Percentiles rank a stretch among this genome's conserved stretches.
Conservation (phyloP, 1,140 invertebrate species). For the Drosophila baimaii region DNA sequence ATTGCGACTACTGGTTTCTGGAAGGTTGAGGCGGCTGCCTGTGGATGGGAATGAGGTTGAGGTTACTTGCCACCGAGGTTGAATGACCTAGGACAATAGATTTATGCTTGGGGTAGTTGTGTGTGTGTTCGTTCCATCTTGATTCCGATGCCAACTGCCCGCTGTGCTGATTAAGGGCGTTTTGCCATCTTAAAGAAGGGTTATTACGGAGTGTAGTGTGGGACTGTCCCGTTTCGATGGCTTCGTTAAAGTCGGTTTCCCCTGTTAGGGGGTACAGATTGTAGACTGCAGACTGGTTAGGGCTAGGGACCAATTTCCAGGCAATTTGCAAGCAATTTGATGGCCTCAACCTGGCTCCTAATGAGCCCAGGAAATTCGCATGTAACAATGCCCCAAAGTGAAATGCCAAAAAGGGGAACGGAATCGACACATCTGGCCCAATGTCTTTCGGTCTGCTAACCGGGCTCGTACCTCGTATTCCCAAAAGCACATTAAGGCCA, state of each 20-base stretch:
- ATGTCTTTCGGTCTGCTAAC: conserved; percentile 23
- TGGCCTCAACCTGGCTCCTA: conserved; percentile 63
- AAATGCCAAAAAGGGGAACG: conserved; percentile 55
- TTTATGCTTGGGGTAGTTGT: conserved; percentile 80
- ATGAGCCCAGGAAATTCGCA: conserved; percentile 76
- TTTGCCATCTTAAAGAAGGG: conserved; percentile 74
- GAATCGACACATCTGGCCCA: conserved; percentile 55
- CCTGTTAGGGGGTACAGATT: conserved; percentile 20
- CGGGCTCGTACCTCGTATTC: conserved; percentile 51
- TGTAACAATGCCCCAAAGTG: conserved; percentile 80
- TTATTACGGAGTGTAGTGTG: conserved; percentile 47
- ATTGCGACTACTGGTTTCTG: conserved; percentile 41
- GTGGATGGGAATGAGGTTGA: conserved; percentile 50
- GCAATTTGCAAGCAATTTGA: conserved; percentile 76
- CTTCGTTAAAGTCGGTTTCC: conserved; percentile 53
- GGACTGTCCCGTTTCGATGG: conserved; percentile 62
- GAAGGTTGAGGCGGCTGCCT: conserved; percentile 30
- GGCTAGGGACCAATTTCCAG: conserved; percentile 64
- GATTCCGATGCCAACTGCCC: conserved; percentile 57
- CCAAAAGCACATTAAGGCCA: conserved; percentile 77
- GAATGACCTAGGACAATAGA: conserved; percentile 83
- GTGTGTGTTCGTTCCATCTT: conserved; percentile 39
- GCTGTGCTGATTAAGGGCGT: conserved; percentile 80
- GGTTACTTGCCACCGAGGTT: conserved; percentile 59
- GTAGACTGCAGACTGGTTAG: too few species aligned